Conservation (phyloP, 2,797 vertebrate genomes). For the Chaetodon trifasciatus region DNA sequence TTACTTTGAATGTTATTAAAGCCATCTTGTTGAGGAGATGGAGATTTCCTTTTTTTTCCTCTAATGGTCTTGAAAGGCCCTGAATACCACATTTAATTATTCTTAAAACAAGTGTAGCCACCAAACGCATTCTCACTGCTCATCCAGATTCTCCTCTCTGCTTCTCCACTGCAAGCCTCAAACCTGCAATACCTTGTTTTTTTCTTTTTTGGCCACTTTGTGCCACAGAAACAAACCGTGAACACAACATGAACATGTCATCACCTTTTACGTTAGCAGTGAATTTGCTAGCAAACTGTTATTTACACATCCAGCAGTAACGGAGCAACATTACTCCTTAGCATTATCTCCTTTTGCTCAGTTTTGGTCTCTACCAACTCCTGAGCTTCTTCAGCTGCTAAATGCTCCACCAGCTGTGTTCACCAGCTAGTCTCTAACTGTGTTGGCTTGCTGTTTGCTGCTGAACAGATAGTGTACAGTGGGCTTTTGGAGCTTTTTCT, state of each 20-base stretch:
- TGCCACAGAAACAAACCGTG: background rate
- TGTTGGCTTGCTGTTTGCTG: background rate
- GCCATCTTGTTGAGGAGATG: background rate
- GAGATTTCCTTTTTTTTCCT: background rate
- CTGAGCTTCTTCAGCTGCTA: background rate
- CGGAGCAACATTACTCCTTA: background rate
- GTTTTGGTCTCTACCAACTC: too few species aligned
- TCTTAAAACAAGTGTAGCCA: background rate
- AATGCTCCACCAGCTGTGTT: background rate
- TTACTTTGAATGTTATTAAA: conserved; percentile 15
- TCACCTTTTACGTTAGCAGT: background rate
- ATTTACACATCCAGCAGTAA: background rate
- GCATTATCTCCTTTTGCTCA: background rate
- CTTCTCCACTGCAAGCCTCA: background rate
- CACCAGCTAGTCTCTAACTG: background rate
- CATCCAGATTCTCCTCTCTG: too few species aligned
- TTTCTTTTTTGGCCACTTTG: background rate
- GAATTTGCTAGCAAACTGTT: background rate
- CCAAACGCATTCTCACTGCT: background rate
- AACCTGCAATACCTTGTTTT: background rate
- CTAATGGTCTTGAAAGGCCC: background rate
- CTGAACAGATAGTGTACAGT: background rate
- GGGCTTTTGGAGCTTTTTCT: too few species aligned
- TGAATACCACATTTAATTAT: background rate
- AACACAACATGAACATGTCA: background rate